Conservation (phyloP, 2,888 invertebrate species). For the Oscheius sp. region DNA sequence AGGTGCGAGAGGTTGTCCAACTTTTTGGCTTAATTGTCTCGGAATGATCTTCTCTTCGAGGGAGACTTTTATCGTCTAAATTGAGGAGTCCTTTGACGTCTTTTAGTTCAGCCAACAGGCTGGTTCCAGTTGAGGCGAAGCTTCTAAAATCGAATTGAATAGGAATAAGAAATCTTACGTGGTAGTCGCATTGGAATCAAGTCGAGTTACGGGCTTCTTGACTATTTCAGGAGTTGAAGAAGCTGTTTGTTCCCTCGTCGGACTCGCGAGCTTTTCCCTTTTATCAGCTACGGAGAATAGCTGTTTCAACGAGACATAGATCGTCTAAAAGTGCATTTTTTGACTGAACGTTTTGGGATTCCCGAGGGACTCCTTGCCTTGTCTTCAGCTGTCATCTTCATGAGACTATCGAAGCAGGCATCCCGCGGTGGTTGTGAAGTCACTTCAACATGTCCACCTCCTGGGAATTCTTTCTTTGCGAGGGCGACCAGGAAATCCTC, state of each 20-base stretch:
- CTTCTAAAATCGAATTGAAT: not conserved
- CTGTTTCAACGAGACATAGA: conserved; percentile 14
- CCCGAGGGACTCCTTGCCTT: conserved; percentile 2
- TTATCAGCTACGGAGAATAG: conserved; percentile 8
- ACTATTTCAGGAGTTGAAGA: not conserved
- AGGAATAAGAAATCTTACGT: conserved; percentile 1
- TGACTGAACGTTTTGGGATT: too few species aligned
- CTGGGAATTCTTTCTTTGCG: conserved; percentile 20
- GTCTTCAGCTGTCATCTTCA: conserved; percentile 26
- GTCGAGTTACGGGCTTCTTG: conserved; percentile 8
- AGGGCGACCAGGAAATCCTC: conserved; percentile 18
- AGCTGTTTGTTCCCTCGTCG: not conserved
- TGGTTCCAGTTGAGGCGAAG: conserved; percentile 10
- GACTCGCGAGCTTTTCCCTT: conserved; percentile 8
- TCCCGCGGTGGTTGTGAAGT: conserved; percentile 20
- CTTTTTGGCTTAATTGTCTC: not conserved
- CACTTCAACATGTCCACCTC: conserved; percentile 24
- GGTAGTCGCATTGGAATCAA: conserved; percentile 21
- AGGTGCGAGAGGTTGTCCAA: not conserved
- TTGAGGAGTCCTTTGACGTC: conserved; percentile 11
- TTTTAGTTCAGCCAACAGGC: conserved; percentile 20
- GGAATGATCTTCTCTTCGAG: not conserved
- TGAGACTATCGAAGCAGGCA: conserved; percentile 24
- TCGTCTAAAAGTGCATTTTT: conserved; percentile 1
- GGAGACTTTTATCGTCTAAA: not conserved